Conservation (phyloP, 2,888 invertebrate genomes). For the Chydorus sphaericus region DNA sequence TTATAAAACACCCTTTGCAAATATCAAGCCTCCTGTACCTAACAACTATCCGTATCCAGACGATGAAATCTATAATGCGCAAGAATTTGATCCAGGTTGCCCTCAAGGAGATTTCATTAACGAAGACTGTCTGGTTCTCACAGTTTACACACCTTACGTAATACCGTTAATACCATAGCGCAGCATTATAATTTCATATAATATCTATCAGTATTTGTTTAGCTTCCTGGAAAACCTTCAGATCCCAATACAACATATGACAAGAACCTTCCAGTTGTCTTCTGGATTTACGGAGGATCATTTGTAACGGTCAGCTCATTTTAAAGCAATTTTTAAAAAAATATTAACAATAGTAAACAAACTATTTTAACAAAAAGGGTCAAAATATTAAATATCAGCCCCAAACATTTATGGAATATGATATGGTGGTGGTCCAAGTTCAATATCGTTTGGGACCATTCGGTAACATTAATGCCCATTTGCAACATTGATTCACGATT, state of each 20-base stretch:
- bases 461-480: constrained; percentile 25
- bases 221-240: constrained; percentile 9
- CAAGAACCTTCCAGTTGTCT: constrained; percentile 30
- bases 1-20: neutral
- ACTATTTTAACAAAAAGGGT: constrained; percentile 20
- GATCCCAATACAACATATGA: neutral
- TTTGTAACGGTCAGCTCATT: constrained; percentile 26
- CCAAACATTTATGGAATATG: constrained; percentile 34
- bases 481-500: neutral
- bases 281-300: constrained; percentile 38
- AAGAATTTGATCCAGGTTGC: constrained; percentile 3
- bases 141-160: constrained; percentile 14
- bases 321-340: too few relatives aligned
- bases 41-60: constrained; percentile 2
- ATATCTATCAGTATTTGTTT: neutral
- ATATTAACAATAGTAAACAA: neutral
- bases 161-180: neutral
- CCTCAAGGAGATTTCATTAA: neutral
- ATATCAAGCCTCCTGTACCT: constrained; percentile 13
- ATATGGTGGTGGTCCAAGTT: constrained; percentile 37
- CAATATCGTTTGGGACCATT: constrained; percentile 39
- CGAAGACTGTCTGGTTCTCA: constrained; percentile 14
- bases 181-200: neutral
- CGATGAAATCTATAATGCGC: constrained; percentile 5
- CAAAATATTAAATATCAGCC: constrained; percentile 35